Percentiles rank a stretch among this genome's conserved stretches.
phyloP scores from a whole-genome alignment of 2,888 invertebrate genomes.

The Phrixothrix hirtus region DNA sequence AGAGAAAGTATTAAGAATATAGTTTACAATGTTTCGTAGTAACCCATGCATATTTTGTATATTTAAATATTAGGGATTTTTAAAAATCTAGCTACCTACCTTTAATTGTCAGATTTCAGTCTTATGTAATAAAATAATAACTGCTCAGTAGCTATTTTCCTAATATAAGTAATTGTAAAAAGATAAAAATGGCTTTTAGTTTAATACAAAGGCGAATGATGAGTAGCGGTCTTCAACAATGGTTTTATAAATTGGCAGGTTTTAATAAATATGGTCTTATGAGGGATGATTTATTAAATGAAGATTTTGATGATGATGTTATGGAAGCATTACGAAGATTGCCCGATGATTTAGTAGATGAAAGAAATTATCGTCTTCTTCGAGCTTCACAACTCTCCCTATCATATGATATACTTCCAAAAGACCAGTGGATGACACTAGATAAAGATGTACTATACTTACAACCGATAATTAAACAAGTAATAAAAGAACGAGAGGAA shows the following conservation, averaged over 20 bases:
- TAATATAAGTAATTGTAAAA: too few relatives aligned
- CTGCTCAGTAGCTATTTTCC: too few relatives aligned
- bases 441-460: constrained; percentile 86
- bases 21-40: too few relatives aligned
- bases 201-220: constrained; percentile 51
- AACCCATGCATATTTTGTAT: too few relatives aligned
- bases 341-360: constrained; percentile 75
- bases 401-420: constrained; percentile 80
- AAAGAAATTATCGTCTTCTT: constrained; percentile 81
- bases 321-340: constrained; percentile 80
- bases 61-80: too few relatives aligned
- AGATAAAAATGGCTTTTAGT: constrained; percentile 51
- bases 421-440: constrained; percentile 88
- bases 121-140: too few relatives aligned
- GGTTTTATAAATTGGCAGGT: constrained; percentile 78
- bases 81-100: too few relatives aligned
- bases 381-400: constrained; percentile 81
- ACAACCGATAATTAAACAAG: constrained; percentile 77
- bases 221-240: constrained; percentile 62
- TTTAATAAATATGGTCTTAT: constrained; percentile 84
- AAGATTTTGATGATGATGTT: constrained; percentile 70
- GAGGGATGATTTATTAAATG: constrained; percentile 79
- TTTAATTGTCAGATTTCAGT: too few relatives aligned
- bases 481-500: constrained; percentile 77
- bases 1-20: too few relatives aligned